Evolutionary conservation across 2,113 vertebrate species (phyloP), one percentile per base, ranked within the genome.

Genomic region (Saccopteryx bilineata): DNA sequence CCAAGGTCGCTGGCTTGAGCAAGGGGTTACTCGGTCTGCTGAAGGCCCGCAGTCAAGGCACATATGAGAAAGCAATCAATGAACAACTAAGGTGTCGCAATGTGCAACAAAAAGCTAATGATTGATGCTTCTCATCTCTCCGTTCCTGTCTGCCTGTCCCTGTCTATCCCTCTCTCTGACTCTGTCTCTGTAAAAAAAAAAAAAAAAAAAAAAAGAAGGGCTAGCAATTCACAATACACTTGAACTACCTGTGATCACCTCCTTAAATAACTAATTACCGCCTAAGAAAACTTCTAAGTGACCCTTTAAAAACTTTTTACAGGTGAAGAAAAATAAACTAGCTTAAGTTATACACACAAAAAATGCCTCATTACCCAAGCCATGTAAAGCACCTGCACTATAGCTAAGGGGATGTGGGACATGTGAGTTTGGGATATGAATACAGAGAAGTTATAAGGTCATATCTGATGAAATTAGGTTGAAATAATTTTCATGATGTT

Each of bases 261-360:
- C 19, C 60, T 61, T 91, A 54, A 91, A 18, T 95, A 82, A 92
- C 75, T 52, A 56, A 17, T 90, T 87, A 39, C 17, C 71, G 9
- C 14, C n/a, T 74, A 79, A 96, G 50, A 24, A 96, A 56, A 33
- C 4, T 91, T 83, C 14, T 0, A 1, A 21, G 52, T 74, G 50
- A 83, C 31, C n/a, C 9, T 76, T 85, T 1, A 46, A 12, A 93
- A 69, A 46, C 0, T 6, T 26, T 71, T 91, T 86, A 8, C 46
- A 61, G 87, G 46, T 58, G 17, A 31, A 68, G 23, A 89, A 0
- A 0, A 61, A 61, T 63, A 82, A 31, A 15, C 1, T 81, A 28
- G 87, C 87, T 8, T 69, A 78, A 96, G 12, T 60, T 91, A 56
- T 9, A 80, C 7, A 69, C 50, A 39, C 9, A 39, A 46, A 76